Evolutionary conservation across 2,113 vertebrate genomes (phyloP), one percentile per base, ranked within the genome.

Genomic region (Lethenteron reissneri): DNA sequence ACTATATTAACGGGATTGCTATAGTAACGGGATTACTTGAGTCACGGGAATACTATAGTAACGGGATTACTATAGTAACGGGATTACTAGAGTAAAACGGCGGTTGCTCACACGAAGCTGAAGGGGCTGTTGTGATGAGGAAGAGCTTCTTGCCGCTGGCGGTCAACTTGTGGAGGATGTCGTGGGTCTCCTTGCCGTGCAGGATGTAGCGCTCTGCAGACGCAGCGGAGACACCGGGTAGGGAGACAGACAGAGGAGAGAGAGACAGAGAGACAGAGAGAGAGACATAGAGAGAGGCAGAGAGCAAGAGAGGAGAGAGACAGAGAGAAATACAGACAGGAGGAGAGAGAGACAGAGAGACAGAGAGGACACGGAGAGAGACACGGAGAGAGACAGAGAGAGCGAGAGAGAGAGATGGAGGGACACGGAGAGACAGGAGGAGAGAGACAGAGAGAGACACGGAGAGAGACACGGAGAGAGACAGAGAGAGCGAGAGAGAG

Each of bases 61-160:
- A n/a, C n/a, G n/a, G n/a, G 41, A 41, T 41, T 41, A 41, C 41
- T 41, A 6, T 3, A 41, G 41, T 41, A 41, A 41, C 41, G 25
- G 41, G 41, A 6, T 41, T 41, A 41, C 41, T 41, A 6, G 5
- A 41, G 41, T 41, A 41, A 7, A 41, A 1, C 41, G 41, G 41
- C 58, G 64, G 12, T n/a, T 58, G 81, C 85, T 84, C 75, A 88
- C 86, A 87, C 85, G 76, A 88, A 87, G 78, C 84, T 85, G 77
- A 85, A 88, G 58, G 86, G 86, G 72, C 86, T 88, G 80, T 88
- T 88, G 86, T 88, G 73, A 88, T 88, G 74, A 88, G 85, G 74
- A 88, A 88, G 9, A 88, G 83, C 68, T 86, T 88, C 75, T 87
- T 87, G 59, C 83, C 84, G 0, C 78, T 73, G 58, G 74, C 81